Conservation (phyloP, 2,113 vertebrate genomes). For the Myrmophylax atrothorax region DNA sequence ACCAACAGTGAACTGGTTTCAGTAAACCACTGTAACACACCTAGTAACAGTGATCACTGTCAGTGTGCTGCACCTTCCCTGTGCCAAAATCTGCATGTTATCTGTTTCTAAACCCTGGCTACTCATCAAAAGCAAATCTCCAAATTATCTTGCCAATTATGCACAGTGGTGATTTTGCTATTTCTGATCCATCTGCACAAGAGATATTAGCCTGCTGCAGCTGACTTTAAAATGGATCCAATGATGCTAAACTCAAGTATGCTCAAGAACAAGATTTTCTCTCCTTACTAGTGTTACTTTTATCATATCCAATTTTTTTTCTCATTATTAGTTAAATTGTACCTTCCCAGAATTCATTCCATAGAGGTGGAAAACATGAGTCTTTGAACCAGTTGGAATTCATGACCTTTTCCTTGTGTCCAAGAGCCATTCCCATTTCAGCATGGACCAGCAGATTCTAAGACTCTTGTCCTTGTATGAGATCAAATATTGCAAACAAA, state of each 20-base stretch:
- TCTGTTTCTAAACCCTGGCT: neutral
- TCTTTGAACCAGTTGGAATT: neutral
- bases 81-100: neutral
- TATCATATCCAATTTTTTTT: neutral
- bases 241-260: neutral
- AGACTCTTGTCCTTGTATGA: neutral
- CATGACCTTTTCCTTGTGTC: accelerated
- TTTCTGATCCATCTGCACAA: neutral
- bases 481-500: neutral
- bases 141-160: neutral
- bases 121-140: neutral
- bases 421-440: neutral
- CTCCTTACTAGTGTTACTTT: neutral
- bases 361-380: accelerated
- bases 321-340: neutral
- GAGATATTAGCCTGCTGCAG: neutral
- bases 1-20: neutral
- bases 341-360: neutral
- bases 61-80: neutral
- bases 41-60: accelerated
- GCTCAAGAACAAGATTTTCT: neutral
- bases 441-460: neutral
- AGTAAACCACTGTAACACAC: neutral
- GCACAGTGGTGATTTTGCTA: neutral
- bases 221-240: neutral